phyloP scores from a whole-genome alignment of 2,797 vertebrate species.

The Gobionotothen gibberifrons region DNA sequence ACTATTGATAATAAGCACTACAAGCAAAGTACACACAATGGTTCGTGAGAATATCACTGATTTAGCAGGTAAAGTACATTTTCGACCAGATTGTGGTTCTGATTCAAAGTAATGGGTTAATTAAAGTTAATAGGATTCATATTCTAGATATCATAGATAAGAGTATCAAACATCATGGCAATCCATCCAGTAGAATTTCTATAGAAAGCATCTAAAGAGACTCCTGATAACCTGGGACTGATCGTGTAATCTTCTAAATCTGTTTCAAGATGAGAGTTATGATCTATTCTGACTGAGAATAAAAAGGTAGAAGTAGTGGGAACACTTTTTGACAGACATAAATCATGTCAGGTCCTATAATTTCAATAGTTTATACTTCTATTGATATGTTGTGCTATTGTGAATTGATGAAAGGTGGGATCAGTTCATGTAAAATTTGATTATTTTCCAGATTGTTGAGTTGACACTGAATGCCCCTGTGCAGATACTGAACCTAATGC shows the following conservation, averaged over 20 bases:
- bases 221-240: not conserved
- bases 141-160: not conserved
- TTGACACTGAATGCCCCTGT: conserved; percentile 1
- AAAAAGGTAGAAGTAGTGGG: not conserved
- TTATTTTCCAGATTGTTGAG: not conserved
- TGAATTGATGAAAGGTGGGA: not conserved
- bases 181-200: not conserved
- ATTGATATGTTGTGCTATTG: not conserved
- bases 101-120: not conserved
- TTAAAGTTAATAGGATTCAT: not conserved
- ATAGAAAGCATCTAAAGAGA: not conserved
- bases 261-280: not conserved
- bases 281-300: not conserved
- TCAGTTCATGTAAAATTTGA: not conserved
- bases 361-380: not conserved
- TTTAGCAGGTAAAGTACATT: not conserved
- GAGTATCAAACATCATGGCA: not conserved
- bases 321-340: not conserved
- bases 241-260: not conserved
- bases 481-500: conserved; percentile 24
- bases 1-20: not conserved
- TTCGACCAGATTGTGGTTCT: not conserved
- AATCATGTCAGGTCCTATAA: not conserved
- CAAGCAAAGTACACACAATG: not conserved
- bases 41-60: not conserved